Conservation (phyloP, 2,888 invertebrate species). For the Diaphora mendica region DNA sequence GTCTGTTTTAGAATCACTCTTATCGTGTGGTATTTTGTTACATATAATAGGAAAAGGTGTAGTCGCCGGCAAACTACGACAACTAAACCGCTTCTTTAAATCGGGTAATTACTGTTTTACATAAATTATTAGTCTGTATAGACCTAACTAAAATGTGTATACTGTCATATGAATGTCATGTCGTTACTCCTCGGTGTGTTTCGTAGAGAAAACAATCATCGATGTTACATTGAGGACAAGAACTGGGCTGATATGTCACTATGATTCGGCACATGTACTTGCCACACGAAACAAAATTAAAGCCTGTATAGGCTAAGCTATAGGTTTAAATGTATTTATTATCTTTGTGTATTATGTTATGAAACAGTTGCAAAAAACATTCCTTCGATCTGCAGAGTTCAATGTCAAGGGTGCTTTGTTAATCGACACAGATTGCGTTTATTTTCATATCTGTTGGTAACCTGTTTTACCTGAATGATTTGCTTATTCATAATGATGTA, state of each 20-base stretch:
- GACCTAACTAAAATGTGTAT: background rate
- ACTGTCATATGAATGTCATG: background rate
- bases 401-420: constrained; percentile 39
- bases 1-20: too few relatives aligned
- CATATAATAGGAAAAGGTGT: too few relatives aligned
- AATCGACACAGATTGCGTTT: constrained; percentile 39
- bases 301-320: background rate
- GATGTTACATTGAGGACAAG: too few relatives aligned
- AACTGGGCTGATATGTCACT: too few relatives aligned
- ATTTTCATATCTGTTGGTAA: constrained; percentile 49
- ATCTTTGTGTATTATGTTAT: background rate
- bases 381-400: constrained; percentile 60
- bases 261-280: too few relatives aligned
- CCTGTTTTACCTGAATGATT: constrained; percentile 49
- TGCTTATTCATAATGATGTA: constrained; percentile 39
- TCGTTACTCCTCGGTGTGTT: too few relatives aligned
- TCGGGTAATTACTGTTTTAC: background rate
- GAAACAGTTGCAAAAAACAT: constrained; percentile 21
- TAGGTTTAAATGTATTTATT: background rate
- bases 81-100: too few relatives aligned
- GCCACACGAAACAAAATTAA: background rate
- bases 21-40: too few relatives aligned
- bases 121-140: background rate
- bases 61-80: too few relatives aligned
- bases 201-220: too few relatives aligned